These are phyloP conservation scores for Helicorthomorpha holstii DNA, from an alignment of 1,140 invertebrate genomes.

Conservation along the genomic window DNA sequence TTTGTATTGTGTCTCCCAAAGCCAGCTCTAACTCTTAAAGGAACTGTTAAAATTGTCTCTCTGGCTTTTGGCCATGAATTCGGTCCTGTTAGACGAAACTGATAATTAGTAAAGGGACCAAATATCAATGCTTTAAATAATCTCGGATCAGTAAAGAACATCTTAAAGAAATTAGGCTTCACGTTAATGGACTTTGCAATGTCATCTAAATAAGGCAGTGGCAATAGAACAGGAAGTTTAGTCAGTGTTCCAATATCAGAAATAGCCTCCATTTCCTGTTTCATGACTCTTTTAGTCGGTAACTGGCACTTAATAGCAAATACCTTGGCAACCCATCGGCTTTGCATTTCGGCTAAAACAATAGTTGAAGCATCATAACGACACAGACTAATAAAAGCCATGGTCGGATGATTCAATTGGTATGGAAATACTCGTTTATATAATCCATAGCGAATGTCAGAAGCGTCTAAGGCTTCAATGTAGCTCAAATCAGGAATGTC, in stretches of 20 bases:
- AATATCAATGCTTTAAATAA: background rate
- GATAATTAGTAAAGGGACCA: conserved; percentile 4
- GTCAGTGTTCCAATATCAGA: background rate
- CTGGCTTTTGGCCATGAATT: conserved; percentile 1
- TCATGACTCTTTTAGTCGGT: background rate
- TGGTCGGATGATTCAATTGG: conserved; percentile 11
- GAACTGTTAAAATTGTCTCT: background rate
- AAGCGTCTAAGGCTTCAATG: background rate
- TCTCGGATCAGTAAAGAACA: background rate
- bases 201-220: background rate
- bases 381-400: conserved; percentile 11
- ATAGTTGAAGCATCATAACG: conserved; percentile 5
- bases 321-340: background rate
- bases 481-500: conserved; percentile 1
- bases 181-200: background rate
- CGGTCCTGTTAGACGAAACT: conserved; percentile 3
- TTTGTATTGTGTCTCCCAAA: too few relatives aligned
- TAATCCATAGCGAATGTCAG: too few relatives aligned
- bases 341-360: conserved; percentile 6
- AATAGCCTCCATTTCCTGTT: background rate
- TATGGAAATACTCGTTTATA: conserved; percentile 11
- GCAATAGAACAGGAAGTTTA: background rate
- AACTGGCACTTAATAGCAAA: background rate
- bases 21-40: too few relatives aligned
- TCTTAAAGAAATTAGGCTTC: background rate